Evolutionary conservation across 53 echinoderm and acorn worm genomes (phyloP), one percentile per base, ranked within the genome.

Genomic region (Henricia sp.): DNA sequence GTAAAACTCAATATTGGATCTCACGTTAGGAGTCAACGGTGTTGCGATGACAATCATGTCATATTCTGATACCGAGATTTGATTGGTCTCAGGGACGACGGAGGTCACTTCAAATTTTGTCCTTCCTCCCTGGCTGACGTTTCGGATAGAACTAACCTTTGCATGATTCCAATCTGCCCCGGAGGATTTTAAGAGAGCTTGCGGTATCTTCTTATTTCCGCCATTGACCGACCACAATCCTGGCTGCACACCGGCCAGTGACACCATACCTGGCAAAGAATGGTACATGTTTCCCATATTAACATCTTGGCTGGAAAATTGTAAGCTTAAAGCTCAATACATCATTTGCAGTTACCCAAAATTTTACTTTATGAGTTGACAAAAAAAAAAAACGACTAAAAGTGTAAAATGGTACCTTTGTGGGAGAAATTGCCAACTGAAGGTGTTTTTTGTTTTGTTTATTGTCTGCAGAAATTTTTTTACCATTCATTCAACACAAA

Each of bases 191-290:
- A 95, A 68, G 0, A 99, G 72, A 14, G 76, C 84, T 43, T 92
- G 71, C 1, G 90, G 82, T 6, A 99, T 88, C 3, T 56, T 73
- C 27, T 92, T 83, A 56, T 95, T 99, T n/a, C 99, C 92, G 4
- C 91, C 91, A 42, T 89, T 58, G n/a, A 99, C 84, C 1, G 92
- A 83, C 94, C 99, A 99, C 10, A 99, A 84, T 4, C 99, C 99
- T 32, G 94, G 86, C 64, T 90, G 88, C 6, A 92, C 85, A n/a
- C 94, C 92, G 30, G 99, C 99, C 21, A 99, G 32, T 4, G 94
- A 92, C 32, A 99, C 94, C 86, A 83, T 71, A 43, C 92, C 99
- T 94, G 29, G 20, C 29, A 17, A 25, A 50, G 16, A 60, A 3
- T n/a, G n/a, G n/a, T n/a, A n/a, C n/a, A n/a, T n/a, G n/a, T n/a